Conservation (phyloP, 2,113 vertebrate genomes). For the Galbula dea region DNA sequence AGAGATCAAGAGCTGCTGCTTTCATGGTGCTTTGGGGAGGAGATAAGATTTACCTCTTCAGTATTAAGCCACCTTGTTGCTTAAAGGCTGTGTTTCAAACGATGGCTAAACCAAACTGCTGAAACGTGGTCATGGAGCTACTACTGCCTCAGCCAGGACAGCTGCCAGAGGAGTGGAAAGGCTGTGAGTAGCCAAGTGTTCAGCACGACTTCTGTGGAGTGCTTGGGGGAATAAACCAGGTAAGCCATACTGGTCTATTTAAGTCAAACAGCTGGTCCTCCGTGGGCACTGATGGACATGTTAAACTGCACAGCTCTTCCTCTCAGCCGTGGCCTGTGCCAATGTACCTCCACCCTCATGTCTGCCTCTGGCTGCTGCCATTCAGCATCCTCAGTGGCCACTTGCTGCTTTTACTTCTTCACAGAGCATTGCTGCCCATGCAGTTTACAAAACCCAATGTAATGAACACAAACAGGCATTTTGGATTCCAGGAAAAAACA, state of each 20-base stretch:
- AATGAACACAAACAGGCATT: background rate
- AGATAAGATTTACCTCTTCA: accelerated
- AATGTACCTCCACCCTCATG: accelerated
- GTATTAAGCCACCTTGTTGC: background rate
- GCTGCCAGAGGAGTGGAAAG: background rate
- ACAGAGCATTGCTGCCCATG: background rate
- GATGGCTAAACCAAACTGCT: background rate
- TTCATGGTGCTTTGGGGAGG: accelerated
- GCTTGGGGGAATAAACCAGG: background rate
- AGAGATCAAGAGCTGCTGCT: accelerated
- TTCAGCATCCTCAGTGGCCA: background rate
- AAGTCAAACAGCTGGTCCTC: background rate
- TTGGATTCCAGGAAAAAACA: background rate
- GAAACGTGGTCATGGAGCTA: accelerated
- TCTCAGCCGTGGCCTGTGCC: background rate
- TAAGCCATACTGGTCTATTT: background rate
- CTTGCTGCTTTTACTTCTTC: background rate
- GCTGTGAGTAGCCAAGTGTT: accelerated
- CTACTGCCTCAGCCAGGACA: background rate
- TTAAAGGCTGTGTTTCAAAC: accelerated
- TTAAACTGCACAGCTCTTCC: accelerated
- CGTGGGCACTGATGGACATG: background rate
- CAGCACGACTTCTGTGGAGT: background rate
- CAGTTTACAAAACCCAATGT: background rate
- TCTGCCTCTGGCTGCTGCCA: background rate